These are phyloP conservation scores for Leucoma salicis DNA, from an alignment of 2,888 invertebrate species.

Conservation along the genomic window DNA sequence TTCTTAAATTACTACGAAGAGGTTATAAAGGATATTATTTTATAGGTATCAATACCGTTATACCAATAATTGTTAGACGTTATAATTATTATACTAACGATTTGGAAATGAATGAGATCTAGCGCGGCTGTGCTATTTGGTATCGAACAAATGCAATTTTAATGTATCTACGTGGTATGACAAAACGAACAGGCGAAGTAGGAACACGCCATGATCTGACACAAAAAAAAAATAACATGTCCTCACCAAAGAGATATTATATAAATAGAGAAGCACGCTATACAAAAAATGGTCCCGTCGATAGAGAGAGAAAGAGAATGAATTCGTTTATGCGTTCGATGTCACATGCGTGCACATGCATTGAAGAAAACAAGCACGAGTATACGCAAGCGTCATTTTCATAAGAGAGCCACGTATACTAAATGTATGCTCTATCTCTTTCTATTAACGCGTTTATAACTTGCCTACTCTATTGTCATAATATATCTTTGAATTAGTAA, in stretches of 20 bases:
- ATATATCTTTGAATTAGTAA: slow-evolving; percentile 3
- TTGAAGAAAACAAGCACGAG: too few relatives aligned
- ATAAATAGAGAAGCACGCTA: too few relatives aligned
- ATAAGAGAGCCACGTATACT: too few relatives aligned
- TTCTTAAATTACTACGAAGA: slow-evolving; percentile 73
- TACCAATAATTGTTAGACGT: slow-evolving; percentile 38
- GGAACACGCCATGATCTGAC: slow-evolving; percentile 15
- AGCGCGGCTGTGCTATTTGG: slow-evolving; percentile 73
- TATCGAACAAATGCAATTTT: slow-evolving; percentile 77
- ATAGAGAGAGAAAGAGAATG: too few relatives aligned
- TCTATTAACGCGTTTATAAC: too few relatives aligned
- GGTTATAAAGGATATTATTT: slow-evolving; percentile 62
- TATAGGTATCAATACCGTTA: slow-evolving; percentile 34
- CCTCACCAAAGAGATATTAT: not conserved
- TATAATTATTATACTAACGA: slow-evolving; percentile 49
- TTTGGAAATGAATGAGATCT: slow-evolving; percentile 62
- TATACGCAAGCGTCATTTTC: too few relatives aligned
- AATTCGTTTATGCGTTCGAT: too few relatives aligned
- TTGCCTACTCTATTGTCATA: too few relatives aligned
- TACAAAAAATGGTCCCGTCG: too few relatives aligned
- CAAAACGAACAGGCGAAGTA: slow-evolving; percentile 41
- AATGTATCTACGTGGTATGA: slow-evolving; percentile 63
- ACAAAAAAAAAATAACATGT: slow-evolving; percentile 4
- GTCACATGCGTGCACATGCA: too few relatives aligned
- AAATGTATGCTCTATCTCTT: too few relatives aligned